Percentiles rank a stretch among this genome's conserved stretches.
These are phyloP conservation scores for Eptesicus fuscus DNA, from an alignment of 2,113 vertebrate genomes.

Conservation along the genomic window DNA sequence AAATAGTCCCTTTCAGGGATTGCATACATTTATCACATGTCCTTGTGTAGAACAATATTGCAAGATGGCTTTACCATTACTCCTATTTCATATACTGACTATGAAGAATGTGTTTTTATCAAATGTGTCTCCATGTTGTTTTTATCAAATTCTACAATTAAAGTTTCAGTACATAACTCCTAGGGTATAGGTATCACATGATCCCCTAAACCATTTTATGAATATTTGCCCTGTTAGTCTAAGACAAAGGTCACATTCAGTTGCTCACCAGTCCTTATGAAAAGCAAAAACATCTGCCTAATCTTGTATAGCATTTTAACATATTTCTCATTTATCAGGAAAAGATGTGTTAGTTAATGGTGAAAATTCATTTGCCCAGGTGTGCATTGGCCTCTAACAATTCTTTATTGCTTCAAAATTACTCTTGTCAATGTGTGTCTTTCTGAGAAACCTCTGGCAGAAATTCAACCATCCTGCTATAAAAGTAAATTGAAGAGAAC, in stretches of 20 bases:
- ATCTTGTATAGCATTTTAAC: not conserved
- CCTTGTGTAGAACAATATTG: not conserved
- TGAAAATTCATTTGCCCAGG: not conserved
- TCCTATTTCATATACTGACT: not conserved
- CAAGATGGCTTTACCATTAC: not conserved
- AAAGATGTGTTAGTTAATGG: not conserved
- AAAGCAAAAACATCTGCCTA: not conserved
- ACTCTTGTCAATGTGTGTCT: not conserved
- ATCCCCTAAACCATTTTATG: not conserved
- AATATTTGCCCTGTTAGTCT: not conserved
- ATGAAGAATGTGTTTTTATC: not conserved
- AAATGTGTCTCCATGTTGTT: not conserved
- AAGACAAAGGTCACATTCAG: not conserved
- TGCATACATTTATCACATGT: not conserved
- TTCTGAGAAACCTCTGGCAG: constrained; percentile 11
- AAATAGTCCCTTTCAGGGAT: not conserved
- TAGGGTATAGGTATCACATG: not conserved
- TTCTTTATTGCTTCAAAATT: constrained; percentile 9
- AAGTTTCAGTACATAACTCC: not conserved
- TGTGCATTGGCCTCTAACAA: not conserved
- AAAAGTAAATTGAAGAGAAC: not conserved
- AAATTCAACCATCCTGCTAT: not conserved
- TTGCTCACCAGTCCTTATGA: not conserved
- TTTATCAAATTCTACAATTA: not conserved
- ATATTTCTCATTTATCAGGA: not conserved